Percentiles rank a stretch among this genome's conserved stretches.
Conservation (phyloP, 92 coral and sea anemone genomes). For the Siderastrea siderea region DNA sequence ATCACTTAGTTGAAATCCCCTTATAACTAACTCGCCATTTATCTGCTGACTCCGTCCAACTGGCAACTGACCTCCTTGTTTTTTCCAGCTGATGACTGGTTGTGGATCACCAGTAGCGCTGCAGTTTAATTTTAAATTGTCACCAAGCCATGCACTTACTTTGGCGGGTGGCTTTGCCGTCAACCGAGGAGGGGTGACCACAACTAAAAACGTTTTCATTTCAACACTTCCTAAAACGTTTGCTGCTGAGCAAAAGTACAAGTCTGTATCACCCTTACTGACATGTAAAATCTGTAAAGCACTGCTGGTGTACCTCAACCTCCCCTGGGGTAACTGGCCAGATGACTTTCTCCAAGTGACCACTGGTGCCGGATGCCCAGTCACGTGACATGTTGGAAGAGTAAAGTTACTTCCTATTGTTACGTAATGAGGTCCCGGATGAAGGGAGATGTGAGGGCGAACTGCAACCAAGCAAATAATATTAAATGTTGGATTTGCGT, state of each 20-base stretch:
- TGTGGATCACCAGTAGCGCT: too few species aligned
- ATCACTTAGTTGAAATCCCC: too few species aligned
- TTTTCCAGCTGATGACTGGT: too few species aligned
- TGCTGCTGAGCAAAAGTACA: constrained; percentile 36
- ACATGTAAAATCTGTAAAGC: not conserved
- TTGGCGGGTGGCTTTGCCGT: too few species aligned
- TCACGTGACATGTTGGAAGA: constrained; percentile 72
- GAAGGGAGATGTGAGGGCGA: constrained; percentile 45
- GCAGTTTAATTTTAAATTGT: too few species aligned
- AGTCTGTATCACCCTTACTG: constrained; percentile 11
- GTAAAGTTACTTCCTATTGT: constrained; percentile 54
- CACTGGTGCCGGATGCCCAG: constrained; percentile 58
- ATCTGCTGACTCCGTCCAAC: too few species aligned
- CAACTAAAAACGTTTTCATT: not conserved
- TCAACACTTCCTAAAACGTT: constrained; percentile 32
- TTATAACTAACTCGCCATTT: too few species aligned
- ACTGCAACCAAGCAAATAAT: too few species aligned
- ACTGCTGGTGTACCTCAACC: not conserved
- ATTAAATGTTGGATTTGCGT: too few species aligned
- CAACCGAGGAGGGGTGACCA: constrained; percentile 28
- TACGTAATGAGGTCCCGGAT: constrained; percentile 40
- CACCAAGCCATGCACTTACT: too few species aligned
- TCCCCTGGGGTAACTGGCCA: constrained; percentile 33
- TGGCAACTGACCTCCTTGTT: too few species aligned
- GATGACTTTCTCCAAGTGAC: constrained; percentile 67